phyloP scores from a whole-genome alignment of 2,888 invertebrate genomes.

The Epiblema foenella region DNA sequence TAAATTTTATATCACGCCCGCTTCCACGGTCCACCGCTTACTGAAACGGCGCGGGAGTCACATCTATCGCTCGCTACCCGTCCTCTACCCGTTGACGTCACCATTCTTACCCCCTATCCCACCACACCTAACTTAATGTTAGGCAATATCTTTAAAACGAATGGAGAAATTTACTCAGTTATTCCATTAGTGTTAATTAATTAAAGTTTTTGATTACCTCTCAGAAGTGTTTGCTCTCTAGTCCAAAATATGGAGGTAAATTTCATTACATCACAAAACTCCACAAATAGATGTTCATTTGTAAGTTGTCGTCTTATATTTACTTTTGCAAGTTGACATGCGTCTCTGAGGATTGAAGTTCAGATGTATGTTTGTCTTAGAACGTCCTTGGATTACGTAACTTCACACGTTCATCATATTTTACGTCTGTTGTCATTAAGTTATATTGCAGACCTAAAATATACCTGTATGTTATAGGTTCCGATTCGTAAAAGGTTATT shows the following conservation, averaged over 20 bases:
- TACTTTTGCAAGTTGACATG: slow-evolving; percentile 48
- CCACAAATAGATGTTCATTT: slow-evolving; percentile 42
- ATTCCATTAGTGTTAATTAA: slow-evolving; percentile 19
- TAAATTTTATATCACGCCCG: too few relatives aligned
- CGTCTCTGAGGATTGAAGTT: slow-evolving; percentile 51
- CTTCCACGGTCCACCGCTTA: too few relatives aligned
- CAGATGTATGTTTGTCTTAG: slow-evolving; percentile 47
- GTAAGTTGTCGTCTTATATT: slow-evolving; percentile 47
- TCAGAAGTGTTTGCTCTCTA: slow-evolving; percentile 18
- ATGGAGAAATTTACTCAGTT: slow-evolving; percentile 2
- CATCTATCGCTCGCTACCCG: too few relatives aligned
- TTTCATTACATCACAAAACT: slow-evolving; percentile 35
- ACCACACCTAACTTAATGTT: too few relatives aligned
- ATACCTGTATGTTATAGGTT: too few relatives aligned
- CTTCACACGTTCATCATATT: slow-evolving; percentile 39
- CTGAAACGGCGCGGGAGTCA: too few relatives aligned
- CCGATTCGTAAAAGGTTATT: not conserved
- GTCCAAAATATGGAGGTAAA: slow-evolving; percentile 34
- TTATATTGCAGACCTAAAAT: not conserved
- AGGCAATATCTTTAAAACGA: too few relatives aligned
- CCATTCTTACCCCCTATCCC: too few relatives aligned
- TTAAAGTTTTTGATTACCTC: slow-evolving; percentile 31
- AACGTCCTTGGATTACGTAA: slow-evolving; percentile 41
- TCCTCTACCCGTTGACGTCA: too few relatives aligned
- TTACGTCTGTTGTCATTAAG: not conserved